phyloP scores from a whole-genome alignment of 2,797 vertebrate species.

The Oreonectes daqikongensis region DNA sequence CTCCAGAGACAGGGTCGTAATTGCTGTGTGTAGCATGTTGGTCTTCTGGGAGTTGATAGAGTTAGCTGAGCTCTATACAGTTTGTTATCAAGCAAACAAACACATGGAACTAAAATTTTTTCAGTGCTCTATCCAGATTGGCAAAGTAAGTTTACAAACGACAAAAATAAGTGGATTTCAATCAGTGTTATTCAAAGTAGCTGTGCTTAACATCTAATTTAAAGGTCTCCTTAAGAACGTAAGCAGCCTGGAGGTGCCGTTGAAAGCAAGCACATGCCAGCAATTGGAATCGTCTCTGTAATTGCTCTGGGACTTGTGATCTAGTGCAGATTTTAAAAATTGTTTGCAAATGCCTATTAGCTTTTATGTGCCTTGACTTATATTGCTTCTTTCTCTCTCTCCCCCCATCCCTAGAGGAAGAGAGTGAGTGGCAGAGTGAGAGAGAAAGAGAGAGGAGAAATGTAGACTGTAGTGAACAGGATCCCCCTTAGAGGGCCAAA shows the following conservation, averaged over 20 bases:
- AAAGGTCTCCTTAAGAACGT: constrained; percentile 2
- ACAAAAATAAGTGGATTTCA: neutral
- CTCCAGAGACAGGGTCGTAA: neutral
- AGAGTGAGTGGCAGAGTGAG: neutral
- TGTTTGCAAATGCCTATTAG: constrained; percentile 45
- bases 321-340: constrained; percentile 31
- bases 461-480: constrained; percentile 28
- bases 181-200: neutral
- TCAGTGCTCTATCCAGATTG: neutral
- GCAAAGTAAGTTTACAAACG: too few species aligned
- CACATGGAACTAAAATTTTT: neutral
- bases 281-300: constrained; percentile 28
- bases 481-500: constrained; percentile 48
- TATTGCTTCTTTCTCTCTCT: neutral
- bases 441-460: constrained; percentile 8
- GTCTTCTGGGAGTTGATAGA: neutral
- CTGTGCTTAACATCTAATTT: constrained; percentile 1
- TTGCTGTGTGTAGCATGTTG: neutral
- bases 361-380: constrained; percentile 28
- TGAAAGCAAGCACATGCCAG: neutral
- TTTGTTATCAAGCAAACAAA: neutral
- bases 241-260: constrained; percentile 2
- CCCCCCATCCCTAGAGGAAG: constrained; percentile 4
- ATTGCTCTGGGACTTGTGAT: constrained; percentile 28
- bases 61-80: neutral